phyloP scores from a whole-genome alignment of 2,113 vertebrate species.

The Nibea albiflora region DNA sequence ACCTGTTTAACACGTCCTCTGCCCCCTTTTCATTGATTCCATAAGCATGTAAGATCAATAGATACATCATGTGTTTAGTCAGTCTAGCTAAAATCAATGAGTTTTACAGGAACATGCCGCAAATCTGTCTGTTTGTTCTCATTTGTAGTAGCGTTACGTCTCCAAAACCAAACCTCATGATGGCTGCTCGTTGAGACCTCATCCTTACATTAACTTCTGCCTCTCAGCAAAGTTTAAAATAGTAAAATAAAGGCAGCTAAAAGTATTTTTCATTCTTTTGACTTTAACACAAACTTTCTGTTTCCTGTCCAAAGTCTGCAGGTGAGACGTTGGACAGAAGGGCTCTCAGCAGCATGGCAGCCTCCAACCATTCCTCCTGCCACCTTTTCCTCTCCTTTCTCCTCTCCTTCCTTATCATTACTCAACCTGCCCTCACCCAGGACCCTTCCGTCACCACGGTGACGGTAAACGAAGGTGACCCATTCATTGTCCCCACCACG shows the following conservation, averaged over 20 bases:
- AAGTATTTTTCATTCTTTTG: constrained; percentile 4
- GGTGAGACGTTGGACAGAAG: constrained; percentile 27
- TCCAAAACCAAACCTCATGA: neutral
- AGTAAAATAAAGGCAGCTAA: neutral
- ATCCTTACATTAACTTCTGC: neutral
- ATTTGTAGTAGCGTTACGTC: neutral
- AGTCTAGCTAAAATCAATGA: constrained; percentile 27
- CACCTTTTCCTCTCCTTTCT: constrained; percentile 48
- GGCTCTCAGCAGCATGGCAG: constrained; percentile 67
- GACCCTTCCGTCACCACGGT: constrained; percentile 59
- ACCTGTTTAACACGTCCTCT: constrained; percentile 53
- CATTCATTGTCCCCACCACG: constrained; percentile 44
- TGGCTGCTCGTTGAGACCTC: neutral
- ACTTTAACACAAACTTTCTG: constrained; percentile 5
- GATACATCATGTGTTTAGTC: constrained; percentile 43
- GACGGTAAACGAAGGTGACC: constrained; percentile 40
- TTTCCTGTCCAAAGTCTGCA: constrained; percentile 44
- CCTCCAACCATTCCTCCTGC: constrained; percentile 35
- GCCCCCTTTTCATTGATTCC: constrained; percentile 58
- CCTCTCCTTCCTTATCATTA: constrained; percentile 39
- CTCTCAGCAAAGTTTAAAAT: neutral
- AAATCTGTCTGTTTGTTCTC: neutral
- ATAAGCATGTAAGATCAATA: constrained; percentile 57
- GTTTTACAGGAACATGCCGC: neutral
- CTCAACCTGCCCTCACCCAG: constrained; percentile 57